Evolutionary conservation across 2,888 invertebrate species (phyloP).

Genomic region (Oasisia sp.): DNA sequence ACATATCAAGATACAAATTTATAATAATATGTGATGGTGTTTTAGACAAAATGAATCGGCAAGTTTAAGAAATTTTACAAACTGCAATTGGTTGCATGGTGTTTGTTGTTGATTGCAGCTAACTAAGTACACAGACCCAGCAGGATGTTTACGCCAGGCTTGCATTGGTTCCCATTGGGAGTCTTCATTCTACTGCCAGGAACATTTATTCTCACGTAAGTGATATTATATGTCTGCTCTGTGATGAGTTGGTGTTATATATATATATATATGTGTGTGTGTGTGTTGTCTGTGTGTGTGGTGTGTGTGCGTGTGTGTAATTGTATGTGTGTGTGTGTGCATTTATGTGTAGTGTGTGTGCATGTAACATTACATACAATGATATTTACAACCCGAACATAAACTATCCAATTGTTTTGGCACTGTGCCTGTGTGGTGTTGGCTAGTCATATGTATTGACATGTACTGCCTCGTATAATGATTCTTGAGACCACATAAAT

Average conservation of each 20-base stretch:
- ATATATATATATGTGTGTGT: not conserved
- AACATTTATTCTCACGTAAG: not conserved
- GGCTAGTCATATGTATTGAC: not conserved
- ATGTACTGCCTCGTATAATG: not conserved
- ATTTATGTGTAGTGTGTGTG: too few relatives aligned
- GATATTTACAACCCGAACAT: not conserved
- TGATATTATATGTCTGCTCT: too few relatives aligned
- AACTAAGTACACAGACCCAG: not conserved
- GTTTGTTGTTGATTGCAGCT: not conserved
- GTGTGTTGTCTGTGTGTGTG: too few relatives aligned
- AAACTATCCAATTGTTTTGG: not conserved
- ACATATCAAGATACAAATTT: not conserved
- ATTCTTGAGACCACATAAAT: too few relatives aligned
- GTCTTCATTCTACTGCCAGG: constrained; percentile 3
- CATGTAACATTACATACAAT: too few relatives aligned
- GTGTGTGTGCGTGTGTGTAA: too few relatives aligned
- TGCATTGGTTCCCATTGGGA: not conserved
- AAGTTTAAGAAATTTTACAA: not conserved
- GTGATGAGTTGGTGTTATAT: too few relatives aligned
- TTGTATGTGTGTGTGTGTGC: too few relatives aligned
- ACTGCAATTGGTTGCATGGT: not conserved
- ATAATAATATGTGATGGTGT: not conserved
- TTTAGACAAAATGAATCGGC: not conserved
- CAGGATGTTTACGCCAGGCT: not conserved
- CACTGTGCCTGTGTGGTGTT: not conserved